Evolutionary conservation across 2,797 vertebrate genomes (phyloP), one percentile per base, ranked within the genome.

Genomic region (Chrosomus eos): DNA sequence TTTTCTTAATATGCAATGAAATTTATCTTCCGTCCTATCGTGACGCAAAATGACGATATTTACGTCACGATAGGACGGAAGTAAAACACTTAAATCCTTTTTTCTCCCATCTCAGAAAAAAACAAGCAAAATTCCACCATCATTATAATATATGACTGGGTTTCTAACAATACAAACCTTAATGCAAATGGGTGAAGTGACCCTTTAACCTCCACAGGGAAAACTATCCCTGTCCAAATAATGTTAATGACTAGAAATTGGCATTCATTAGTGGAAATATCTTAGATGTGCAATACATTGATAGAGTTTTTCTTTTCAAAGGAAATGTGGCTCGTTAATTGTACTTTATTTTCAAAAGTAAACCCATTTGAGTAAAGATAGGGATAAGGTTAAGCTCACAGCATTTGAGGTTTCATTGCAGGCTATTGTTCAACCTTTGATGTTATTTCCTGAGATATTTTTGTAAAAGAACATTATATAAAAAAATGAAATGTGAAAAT

Each of bases 321-420:
- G 84, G 86, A 91, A 68, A 72, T 76, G 36, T 82, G 85, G 84
- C 87, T 91, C 87, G 83, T 89, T 91, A 89, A 91, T 90, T 86
- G 88, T 80, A 86, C 86, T 91, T 90, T 87, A 89, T 90, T 90
- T 84, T 64, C 80, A 88, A 91, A 89, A 90, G 85, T 87, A 89
- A 19, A 51, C 16, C 66, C 53, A 55, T 72, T 48, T 71, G 72
- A 88, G 84, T 82, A 88, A 88, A 82, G 81, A 86, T 70, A 81
- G 87, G 71, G 81, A 85, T 64, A 86, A 89, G 88, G 91, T 93
- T 91, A 91, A 93, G 90, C 90, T 92, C 66, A 60, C 23, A 62
- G 88, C 76, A 66, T 94, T 93, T 94, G 91, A 94, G 93, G 92
- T 92, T 91, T 86, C 45, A 64, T 43, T 40, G 36, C 26, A 51